These are phyloP conservation scores for Myotis brandtii DNA, from an alignment of 2,113 vertebrate species.

Conservation along the genomic window DNA sequence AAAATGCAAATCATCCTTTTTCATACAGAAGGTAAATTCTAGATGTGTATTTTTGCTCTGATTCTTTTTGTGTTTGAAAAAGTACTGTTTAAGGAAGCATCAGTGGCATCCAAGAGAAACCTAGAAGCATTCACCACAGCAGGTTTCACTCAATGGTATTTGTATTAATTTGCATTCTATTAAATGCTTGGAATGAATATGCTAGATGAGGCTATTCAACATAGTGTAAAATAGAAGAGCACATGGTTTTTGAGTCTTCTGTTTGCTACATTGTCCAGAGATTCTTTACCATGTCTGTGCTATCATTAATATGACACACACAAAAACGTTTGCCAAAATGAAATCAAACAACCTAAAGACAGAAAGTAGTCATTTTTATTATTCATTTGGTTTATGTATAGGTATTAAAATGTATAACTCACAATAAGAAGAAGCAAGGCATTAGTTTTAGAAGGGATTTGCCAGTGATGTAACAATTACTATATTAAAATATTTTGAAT, in stretches of 20 bases:
- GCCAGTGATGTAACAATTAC: constrained; percentile 19
- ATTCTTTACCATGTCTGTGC: constrained; percentile 17
- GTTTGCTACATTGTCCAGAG: constrained; percentile 28
- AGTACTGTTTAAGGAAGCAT: constrained; percentile 13
- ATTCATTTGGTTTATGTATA: constrained; percentile 10
- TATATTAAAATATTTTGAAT: constrained; percentile 43
- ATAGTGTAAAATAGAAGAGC: constrained; percentile 51
- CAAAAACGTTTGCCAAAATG: constrained; percentile 15
- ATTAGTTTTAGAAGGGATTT: constrained; percentile 36
- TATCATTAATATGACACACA: constrained; percentile 23
- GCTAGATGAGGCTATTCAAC: constrained; percentile 49
- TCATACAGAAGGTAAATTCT: constrained; percentile 44
- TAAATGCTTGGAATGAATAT: constrained; percentile 65
- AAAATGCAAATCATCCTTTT: constrained; percentile 52
- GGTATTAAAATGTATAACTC: constrained; percentile 23
- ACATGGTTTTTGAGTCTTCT: constrained; percentile 38
- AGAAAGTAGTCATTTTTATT: constrained; percentile 22
- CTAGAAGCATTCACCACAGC: background rate
- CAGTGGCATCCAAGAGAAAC: constrained; percentile 24
- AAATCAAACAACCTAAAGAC: constrained; percentile 7
- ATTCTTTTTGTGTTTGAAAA: constrained; percentile 48
- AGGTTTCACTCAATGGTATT: constrained; percentile 64
- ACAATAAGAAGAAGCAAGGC: background rate
- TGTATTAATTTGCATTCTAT: constrained; percentile 67
- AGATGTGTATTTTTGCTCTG: background rate